Evolutionary conservation across 2,113 vertebrate species (phyloP).

Genomic region (Scomber japonicus): DNA sequence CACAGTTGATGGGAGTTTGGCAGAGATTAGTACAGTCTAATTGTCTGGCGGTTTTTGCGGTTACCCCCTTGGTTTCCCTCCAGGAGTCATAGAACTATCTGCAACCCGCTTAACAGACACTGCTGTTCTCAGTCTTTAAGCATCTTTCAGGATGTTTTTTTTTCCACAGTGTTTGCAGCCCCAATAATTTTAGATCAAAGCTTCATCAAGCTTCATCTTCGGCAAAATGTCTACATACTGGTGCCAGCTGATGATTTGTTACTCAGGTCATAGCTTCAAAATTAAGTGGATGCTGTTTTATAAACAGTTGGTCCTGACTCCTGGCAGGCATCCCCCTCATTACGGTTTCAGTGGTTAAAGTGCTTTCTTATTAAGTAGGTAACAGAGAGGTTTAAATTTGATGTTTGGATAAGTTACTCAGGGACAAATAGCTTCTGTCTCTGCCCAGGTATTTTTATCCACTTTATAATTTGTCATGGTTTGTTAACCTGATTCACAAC

Average conservation of each 20-base stretch:
- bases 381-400: neutral
- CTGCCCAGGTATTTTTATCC: neutral
- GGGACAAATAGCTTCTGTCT: neutral
- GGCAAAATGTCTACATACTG: neutral
- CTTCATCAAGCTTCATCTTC: neutral
- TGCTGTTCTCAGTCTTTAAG: constrained; percentile 40
- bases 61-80: constrained; percentile 29
- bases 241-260: constrained; percentile 2
- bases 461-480: neutral
- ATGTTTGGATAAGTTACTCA: neutral
- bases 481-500: constrained; percentile 4
- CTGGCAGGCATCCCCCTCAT: constrained; percentile 10
- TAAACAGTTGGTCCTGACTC: neutral
- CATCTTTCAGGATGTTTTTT: constrained; percentile 30
- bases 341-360: neutral
- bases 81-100: constrained; percentile 26
- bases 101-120: constrained; percentile 22
- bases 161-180: constrained; percentile 2
- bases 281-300: neutral
- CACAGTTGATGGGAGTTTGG: constrained; percentile 29
- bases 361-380: neutral
- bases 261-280: constrained; percentile 26
- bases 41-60: constrained; percentile 52
- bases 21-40: constrained; percentile 41
- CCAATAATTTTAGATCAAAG: constrained; percentile 9